phyloP scores from a whole-genome alignment of 2,113 vertebrate species.

The Trematomus loennbergii region DNA sequence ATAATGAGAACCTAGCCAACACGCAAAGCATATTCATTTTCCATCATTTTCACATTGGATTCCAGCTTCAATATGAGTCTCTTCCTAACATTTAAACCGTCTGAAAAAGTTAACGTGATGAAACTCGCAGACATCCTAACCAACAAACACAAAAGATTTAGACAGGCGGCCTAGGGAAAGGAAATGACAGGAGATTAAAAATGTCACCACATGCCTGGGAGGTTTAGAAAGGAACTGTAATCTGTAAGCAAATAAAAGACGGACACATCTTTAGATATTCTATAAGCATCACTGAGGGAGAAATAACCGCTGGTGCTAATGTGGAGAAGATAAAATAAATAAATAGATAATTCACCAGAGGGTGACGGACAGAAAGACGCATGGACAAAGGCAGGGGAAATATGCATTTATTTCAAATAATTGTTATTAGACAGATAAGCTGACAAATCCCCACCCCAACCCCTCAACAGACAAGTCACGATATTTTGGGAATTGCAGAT shows the following conservation, averaged over 20 bases:
- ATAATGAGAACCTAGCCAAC: background rate
- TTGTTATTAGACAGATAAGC: conserved; percentile 70
- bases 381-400: conserved; percentile 51
- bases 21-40: background rate
- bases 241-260: conserved; percentile 36
- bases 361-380: conserved; percentile 44
- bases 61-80: conserved; percentile 1
- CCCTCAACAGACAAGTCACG: conserved; percentile 36
- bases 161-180: conserved; percentile 7
- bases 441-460: conserved; percentile 65
- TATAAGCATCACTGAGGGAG: conserved; percentile 36
- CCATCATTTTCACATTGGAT: conserved; percentile 3
- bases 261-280: conserved; percentile 45
- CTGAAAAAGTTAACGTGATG: conserved; percentile 34
- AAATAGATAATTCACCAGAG: conserved; percentile 39
- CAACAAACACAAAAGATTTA: conserved; percentile 45
- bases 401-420: conserved; percentile 64
- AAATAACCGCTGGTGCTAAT: conserved; percentile 45
- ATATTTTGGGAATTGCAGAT: conserved; percentile 65
- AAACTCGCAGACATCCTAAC: conserved; percentile 36
- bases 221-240: conserved; percentile 47
- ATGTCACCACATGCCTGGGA: conserved; percentile 52
- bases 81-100: conserved; percentile 22
- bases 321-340: conserved; percentile 40
- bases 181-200: conserved; percentile 59